phyloP scores from a whole-genome alignment of 2,888 invertebrate species.

The Macrosoma leucophasiata region DNA sequence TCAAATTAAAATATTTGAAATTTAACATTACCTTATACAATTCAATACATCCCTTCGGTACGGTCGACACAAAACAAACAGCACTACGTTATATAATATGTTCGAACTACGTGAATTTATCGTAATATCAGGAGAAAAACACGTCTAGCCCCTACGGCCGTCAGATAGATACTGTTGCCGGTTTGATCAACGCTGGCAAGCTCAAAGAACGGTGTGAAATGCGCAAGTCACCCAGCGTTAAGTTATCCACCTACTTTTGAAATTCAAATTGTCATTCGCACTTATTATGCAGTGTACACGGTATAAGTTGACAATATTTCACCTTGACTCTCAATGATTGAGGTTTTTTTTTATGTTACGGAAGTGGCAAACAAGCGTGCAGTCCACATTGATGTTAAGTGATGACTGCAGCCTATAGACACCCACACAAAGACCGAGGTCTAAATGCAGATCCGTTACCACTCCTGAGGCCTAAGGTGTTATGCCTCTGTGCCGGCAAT shows the following conservation, averaged over 20 bases:
- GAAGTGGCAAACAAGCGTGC: too few species aligned
- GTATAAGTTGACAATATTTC: too few species aligned
- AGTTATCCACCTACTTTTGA: constrained; percentile 29
- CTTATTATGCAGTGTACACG: too few species aligned
- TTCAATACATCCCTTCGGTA: constrained; percentile 11
- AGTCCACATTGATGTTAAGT: too few species aligned
- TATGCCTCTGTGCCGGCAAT: too few species aligned
- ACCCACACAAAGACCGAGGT: too few species aligned
- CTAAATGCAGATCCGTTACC: too few species aligned
- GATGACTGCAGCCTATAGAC: too few species aligned
- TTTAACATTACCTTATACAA: constrained; percentile 20
- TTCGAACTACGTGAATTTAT: constrained; percentile 41
- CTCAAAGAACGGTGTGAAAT: constrained; percentile 58
- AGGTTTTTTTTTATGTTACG: too few species aligned
- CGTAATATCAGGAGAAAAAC: constrained; percentile 27
- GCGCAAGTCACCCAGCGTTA: constrained; percentile 24
- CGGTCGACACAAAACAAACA: constrained; percentile 55
- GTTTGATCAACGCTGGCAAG: constrained; percentile 45
- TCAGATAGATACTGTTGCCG: constrained; percentile 51
- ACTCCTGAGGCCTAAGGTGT: too few species aligned
- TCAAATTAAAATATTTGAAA: background rate
- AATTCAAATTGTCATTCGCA: constrained; percentile 52
- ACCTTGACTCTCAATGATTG: too few species aligned
- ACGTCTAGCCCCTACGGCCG: constrained; percentile 37
- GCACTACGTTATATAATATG: constrained; percentile 64